phyloP scores from a whole-genome alignment of 2,888 invertebrate species.

The Aphodius granarius region DNA sequence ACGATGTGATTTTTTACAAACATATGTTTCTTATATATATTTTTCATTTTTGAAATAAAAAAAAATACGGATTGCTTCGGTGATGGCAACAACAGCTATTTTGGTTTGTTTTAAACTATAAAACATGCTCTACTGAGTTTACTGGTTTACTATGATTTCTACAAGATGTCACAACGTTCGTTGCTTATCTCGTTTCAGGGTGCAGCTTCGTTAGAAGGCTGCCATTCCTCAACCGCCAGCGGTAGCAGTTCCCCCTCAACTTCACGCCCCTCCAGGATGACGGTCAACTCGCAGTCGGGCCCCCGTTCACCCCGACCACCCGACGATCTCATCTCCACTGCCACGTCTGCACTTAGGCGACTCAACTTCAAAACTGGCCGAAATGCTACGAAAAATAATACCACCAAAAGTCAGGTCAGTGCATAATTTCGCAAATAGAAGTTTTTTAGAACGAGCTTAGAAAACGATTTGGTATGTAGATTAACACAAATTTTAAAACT shows the following conservation, averaged over 20 bases:
- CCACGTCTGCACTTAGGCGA: conserved; percentile 63
- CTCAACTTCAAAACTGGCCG: conserved; percentile 69
- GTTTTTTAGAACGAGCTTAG: too few species aligned
- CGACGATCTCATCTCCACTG: conserved; percentile 58
- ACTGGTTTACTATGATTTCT: background rate
- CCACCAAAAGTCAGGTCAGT: conserved; percentile 37
- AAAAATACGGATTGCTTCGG: too few species aligned
- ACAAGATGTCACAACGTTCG: background rate
- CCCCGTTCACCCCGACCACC: conserved; percentile 51
- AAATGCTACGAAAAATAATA: conserved; percentile 49
- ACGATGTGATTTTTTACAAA: too few species aligned
- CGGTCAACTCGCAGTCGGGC: conserved; percentile 57
- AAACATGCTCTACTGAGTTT: background rate
- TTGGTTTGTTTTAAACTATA: too few species aligned
- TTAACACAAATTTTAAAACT: too few species aligned
- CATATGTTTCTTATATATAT: too few species aligned
- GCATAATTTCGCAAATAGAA: background rate
- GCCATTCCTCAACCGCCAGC: conserved; percentile 42
- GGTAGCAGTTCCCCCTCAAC: conserved; percentile 52
- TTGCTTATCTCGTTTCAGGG: conserved; percentile 28
- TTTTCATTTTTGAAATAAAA: too few species aligned
- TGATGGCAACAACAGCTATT: too few species aligned
- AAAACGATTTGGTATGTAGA: too few species aligned
- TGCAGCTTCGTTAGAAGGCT: conserved; percentile 36
- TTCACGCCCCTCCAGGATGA: conserved; percentile 56